Evolutionary conservation across 2,888 invertebrate genomes (phyloP), one percentile per base, ranked within the genome.

Genomic region (Sepiola atlantica): DNA sequence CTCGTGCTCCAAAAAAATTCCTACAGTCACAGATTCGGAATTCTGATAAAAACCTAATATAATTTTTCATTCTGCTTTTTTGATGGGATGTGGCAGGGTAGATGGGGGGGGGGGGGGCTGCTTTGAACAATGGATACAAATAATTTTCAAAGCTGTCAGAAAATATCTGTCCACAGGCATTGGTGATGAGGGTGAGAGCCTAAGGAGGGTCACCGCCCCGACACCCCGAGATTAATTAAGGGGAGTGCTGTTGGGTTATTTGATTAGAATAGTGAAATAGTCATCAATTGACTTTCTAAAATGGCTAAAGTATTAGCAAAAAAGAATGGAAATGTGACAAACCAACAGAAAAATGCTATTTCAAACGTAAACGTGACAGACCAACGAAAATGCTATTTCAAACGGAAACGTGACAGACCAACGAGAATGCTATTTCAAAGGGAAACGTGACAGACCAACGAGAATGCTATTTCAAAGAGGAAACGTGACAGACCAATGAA

Each of bases 81-180:
- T 28, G n/a, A 28, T 77, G 28, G 24, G 28, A 77, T 28, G 28
- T 0, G n/a, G n/a, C n/a, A n/a, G n/a, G n/a, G 45, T 45, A 8
- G 45, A 8, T 8, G 45, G 45, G 4, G 45, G 8, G 8, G 45
- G 8, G 45, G 45, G 45, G 10, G 12, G 24, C 28, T 8, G 77
- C 77, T 77, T 77, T 77, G 77, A 77, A 32, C 77, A n/a, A 16
- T 77, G 77, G 16, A n/a, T 21, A 16, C 77, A 77, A 77, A 77
- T 77, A 32, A 77, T n/a, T 77, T 77, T 77, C 77, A 77, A 77
- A 77, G 77, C 77, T 77, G n/a, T 77, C n/a, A 45, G n/a, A 77
- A 57, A 77, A 77, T 77, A 77, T 21, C n/a, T 77, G 77, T 77
- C 77, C n/a, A 77, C 32, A 32, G n/a, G 77, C n/a, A 32, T 45